Base-by-base conservation (phyloP, 2,888 invertebrate genomes). In the Drymonia ruficornis region DNA sequence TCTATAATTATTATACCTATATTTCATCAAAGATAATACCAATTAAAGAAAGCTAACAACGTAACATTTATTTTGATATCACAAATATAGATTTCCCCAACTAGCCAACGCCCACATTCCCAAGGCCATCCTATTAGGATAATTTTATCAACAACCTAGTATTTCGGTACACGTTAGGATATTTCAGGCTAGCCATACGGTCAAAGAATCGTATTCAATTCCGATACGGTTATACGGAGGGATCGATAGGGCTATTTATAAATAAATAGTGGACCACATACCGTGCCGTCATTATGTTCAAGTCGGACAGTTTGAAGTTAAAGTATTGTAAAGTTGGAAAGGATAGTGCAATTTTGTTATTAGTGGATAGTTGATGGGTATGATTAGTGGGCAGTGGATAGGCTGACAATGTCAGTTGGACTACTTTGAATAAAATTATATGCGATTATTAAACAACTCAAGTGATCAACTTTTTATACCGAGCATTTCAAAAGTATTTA, bases 141-240 rank as follows among this genome's bases (percentile, higher is more conserved):
- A 54, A 56, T 53, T 59, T 49, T 52, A 52, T 38, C 49, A 29
- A 19, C 16, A 18, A 15, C 2, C 38, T 49, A 51, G 42, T 66
- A 56, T 70, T 66, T 62, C 40, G 40, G 55, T 60, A 29, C 38
- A 65, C 64, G 61, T 45, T 38, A 51, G 60, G 70, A 70, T 74
- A 76, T 75, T 76, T 78, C 64, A 62, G 72, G 61, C n/a, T n/a
- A n/a, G n/a, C n/a, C 63, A 73, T 50, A 73, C 68, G 83, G 80
- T 81, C 82, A 83, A 83, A 80, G 80, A 80, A 80, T 59, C 50
- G 36, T 67, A 65, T 67, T 61, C n/a, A n/a, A n/a, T n/a, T n/a
- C n/a, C n/a, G n/a, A n/a, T 59, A 67, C 63, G 56, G 60, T 67
- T 64, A 56, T 70, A 65, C 67, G 59, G 55, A 48, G 43, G 52